Conservation (phyloP, 1,140 invertebrate species). For the Drosophila sp. region DNA sequence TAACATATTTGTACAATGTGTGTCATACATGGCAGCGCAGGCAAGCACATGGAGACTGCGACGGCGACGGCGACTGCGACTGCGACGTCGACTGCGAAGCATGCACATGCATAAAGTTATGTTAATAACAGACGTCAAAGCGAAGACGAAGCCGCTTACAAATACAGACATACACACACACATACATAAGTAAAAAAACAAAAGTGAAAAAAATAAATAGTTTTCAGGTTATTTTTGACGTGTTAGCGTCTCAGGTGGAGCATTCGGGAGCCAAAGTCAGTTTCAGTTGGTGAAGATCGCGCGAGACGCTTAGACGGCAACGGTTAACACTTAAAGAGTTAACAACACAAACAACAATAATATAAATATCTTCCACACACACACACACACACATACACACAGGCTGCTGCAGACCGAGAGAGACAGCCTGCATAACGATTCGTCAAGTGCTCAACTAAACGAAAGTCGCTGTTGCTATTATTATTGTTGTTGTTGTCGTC, state of each 20-base stretch:
- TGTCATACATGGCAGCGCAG: constrained; percentile 8
- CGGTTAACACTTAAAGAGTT: constrained; percentile 18
- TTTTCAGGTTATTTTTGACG: constrained; percentile 78
- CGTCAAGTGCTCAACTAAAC: constrained; percentile 37
- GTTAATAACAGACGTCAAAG: constrained; percentile 48
- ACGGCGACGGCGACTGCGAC: background rate
- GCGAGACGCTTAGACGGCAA: constrained; percentile 72
- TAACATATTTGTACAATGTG: constrained; percentile 15
- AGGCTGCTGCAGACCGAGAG: background rate
- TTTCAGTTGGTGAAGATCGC: constrained; percentile 71
- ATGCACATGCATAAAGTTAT: constrained; percentile 55
- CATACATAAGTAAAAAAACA: constrained; percentile 8
- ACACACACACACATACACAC: background rate
- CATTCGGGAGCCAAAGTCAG: constrained; percentile 45
- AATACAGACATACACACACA: constrained; percentile 4
- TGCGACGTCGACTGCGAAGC: constrained; percentile 16
- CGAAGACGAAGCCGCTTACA: background rate
- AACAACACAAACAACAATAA: constrained; percentile 11
- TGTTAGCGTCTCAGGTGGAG: constrained; percentile 61
- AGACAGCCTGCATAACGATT: constrained; percentile 23
- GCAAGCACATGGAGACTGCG: constrained; percentile 6
- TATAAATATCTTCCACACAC: background rate
- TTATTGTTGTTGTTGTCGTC: constrained; percentile 46
- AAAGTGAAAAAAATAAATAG: constrained; percentile 23
- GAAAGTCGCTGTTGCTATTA: constrained; percentile 39